These are phyloP conservation scores for Drosophila setosimentum DNA, from an alignment of 2,888 invertebrate species.

Conservation along the genomic window DNA sequence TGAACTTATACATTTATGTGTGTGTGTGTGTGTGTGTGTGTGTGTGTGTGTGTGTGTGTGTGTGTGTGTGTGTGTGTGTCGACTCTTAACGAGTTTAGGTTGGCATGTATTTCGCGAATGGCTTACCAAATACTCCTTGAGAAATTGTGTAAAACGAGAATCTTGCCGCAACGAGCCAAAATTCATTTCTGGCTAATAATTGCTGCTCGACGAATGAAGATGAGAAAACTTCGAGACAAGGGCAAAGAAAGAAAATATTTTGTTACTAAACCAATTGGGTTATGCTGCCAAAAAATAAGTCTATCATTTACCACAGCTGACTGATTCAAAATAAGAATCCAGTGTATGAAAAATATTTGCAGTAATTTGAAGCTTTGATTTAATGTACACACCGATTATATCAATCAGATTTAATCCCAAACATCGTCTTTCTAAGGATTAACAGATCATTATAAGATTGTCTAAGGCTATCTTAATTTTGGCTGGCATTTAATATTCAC, in stretches of 20 bases:
- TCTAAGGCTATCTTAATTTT: background rate
- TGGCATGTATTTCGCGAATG: constrained; percentile 48
- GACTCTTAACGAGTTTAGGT: constrained; percentile 60
- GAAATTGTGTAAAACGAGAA: constrained; percentile 34
- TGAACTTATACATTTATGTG: constrained; percentile 6
- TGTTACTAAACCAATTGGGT: constrained; percentile 36
- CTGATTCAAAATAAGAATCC: background rate
- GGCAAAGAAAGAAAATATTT: constrained; percentile 18
- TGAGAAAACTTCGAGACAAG: background rate
- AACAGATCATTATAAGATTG: background rate
- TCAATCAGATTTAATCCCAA: background rate
- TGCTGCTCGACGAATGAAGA: constrained; percentile 10
- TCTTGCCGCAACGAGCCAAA: constrained; percentile 22
- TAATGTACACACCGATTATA: background rate
- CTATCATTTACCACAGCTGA: too few species aligned
- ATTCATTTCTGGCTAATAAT: constrained; percentile 34
- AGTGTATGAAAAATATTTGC: background rate
- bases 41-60: constrained; percentile 22
- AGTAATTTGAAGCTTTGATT: background rate
- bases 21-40: background rate
- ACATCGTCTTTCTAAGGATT: rapidly evolving
- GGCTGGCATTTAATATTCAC: background rate
- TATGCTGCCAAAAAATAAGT: background rate
- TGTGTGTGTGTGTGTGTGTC: constrained; percentile 22
- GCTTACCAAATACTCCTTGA: constrained; percentile 50